Percentiles rank a stretch among this genome's conserved stretches.
phyloP scores from a whole-genome alignment of 2,888 invertebrate species.

The Clostera curtula region DNA sequence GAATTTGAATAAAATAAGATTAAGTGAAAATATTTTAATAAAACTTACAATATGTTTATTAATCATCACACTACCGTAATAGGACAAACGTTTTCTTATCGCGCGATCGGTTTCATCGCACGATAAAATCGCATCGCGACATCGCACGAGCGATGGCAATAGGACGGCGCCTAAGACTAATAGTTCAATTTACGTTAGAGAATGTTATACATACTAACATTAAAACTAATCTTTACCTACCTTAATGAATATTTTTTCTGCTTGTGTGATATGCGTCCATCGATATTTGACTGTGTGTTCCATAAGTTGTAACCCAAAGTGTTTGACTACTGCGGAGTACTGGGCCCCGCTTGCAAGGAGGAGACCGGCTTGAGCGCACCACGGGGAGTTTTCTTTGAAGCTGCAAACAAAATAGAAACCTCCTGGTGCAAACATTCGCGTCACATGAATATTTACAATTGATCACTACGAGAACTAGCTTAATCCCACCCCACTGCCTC shows the following conservation, averaged over 20 bases:
- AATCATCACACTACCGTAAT: too few relatives aligned
- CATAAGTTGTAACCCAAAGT: constrained; percentile 94
- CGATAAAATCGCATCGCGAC: too few relatives aligned
- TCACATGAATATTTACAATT: constrained; percentile 2
- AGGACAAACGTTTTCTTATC: too few relatives aligned
- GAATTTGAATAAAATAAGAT: too few relatives aligned
- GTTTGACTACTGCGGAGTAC: constrained; percentile 86
- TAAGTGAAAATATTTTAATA: too few relatives aligned
- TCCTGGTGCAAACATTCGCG: constrained; percentile 7
- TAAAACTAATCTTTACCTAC: constrained; percentile 47
- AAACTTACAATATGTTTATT: too few relatives aligned
- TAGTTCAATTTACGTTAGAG: constrained; percentile 2
- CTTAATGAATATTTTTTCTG: constrained; percentile 92
- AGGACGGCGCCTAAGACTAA: too few relatives aligned
- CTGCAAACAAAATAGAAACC: too few relatives aligned
- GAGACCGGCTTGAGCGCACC: constrained; percentile 91
- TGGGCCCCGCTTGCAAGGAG: constrained; percentile 83
- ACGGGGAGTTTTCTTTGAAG: constrained; percentile 89
- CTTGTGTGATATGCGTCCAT: constrained; percentile 91
- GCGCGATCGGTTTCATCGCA: too few relatives aligned
- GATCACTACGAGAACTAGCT: background rate
- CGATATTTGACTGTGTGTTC: constrained; percentile 95
- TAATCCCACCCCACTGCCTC: too few relatives aligned
- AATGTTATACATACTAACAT: too few relatives aligned
- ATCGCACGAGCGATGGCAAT: too few relatives aligned